Conservation (phyloP, 2,113 vertebrate species). For the Micronycteris hirsuta region DNA sequence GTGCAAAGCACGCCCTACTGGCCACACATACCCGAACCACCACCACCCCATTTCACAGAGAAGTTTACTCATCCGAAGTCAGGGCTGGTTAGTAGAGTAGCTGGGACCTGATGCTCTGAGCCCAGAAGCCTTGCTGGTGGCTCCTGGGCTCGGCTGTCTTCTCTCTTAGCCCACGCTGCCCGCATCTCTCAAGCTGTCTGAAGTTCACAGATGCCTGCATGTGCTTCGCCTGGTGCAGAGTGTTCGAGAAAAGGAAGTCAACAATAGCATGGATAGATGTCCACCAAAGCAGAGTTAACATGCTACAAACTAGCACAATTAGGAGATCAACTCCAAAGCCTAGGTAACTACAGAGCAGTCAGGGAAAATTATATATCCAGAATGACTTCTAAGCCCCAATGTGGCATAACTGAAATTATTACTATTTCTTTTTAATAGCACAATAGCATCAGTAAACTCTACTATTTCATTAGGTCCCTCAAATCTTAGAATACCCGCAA, state of each 20-base stretch:
- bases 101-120: not conserved
- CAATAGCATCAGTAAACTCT: not conserved
- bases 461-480: not conserved
- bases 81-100: not conserved
- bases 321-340: not conserved
- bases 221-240: not conserved
- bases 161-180: not conserved
- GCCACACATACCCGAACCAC: not conserved
- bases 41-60: not conserved
- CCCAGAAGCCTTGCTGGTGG: not conserved
- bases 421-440: not conserved
- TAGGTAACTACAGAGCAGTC: not conserved
- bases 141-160: no score
- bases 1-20: not conserved
- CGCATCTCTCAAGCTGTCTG: not conserved
- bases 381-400: not conserved
- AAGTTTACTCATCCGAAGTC: not conserved
- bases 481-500: not conserved
- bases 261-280: not conserved
- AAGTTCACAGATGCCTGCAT: not conserved
- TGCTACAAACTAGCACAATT: not conserved
- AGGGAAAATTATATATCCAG: not conserved
- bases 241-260: not conserved
- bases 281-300: not conserved
- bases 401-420: not conserved